These are phyloP conservation scores for Setipinna tenuifilis DNA, from an alignment of 2,797 vertebrate genomes.

Conservation along the genomic window DNA sequence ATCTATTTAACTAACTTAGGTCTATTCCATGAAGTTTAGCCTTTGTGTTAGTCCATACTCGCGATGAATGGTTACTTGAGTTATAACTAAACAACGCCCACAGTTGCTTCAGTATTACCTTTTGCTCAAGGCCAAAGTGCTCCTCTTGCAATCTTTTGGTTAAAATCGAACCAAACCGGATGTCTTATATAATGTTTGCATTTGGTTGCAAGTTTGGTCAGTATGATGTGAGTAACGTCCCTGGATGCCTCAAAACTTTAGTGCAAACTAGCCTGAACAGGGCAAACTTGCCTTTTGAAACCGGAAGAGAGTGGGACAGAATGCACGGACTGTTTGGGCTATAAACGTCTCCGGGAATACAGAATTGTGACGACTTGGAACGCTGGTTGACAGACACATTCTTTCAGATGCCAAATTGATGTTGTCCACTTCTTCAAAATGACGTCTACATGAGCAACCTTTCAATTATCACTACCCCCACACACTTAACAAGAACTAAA, in stretches of 20 bases:
- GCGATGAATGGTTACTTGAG: not conserved
- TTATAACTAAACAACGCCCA: conserved; percentile 6
- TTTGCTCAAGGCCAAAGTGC: not conserved
- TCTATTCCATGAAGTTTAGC: not conserved
- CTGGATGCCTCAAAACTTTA: not conserved
- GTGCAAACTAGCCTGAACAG: not conserved
- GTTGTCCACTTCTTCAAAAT: too few relatives aligned
- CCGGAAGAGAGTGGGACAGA: conserved; percentile 7
- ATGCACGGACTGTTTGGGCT: not conserved
- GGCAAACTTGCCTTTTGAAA: not conserved
- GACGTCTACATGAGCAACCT: too few relatives aligned
- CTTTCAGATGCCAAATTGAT: not conserved
- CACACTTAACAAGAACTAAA: too few relatives aligned
- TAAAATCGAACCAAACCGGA: not conserved
- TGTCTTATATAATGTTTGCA: not conserved
- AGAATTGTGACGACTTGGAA: conserved; percentile 13
- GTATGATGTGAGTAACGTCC: not conserved
- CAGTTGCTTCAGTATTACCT: not conserved
- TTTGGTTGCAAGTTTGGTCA: not conserved
- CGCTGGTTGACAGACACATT: not conserved
- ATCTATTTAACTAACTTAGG: not conserved
- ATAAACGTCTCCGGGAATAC: not conserved
- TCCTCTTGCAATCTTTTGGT: not conserved
- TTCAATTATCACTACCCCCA: too few relatives aligned
- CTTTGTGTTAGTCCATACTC: not conserved